Evolutionary conservation across 2,888 invertebrate genomes (phyloP).

Genomic region (Aspidiotus rigidus): DNA sequence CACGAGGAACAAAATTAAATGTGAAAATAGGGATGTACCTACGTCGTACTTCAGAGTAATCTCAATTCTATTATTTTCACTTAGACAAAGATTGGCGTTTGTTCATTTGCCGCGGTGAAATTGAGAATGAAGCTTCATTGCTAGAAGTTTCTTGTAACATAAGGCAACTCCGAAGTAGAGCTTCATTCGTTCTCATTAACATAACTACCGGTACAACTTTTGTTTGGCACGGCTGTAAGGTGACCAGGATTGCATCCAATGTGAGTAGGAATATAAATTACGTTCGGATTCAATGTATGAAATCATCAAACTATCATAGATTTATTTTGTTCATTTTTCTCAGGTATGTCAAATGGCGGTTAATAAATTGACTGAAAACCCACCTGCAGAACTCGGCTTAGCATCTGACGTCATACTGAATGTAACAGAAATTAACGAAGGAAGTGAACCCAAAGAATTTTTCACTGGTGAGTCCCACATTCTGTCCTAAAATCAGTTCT

Average conservation of each 20-base stretch:
- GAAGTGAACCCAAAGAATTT: slow-evolving; percentile 62
- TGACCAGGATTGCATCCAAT: slow-evolving; percentile 19
- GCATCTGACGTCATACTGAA: slow-evolving; percentile 40
- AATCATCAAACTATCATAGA: background rate
- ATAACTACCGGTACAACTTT: slow-evolving; percentile 55
- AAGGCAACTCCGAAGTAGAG: slow-evolving; percentile 69
- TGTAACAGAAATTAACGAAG: slow-evolving; percentile 52
- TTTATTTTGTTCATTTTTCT: background rate
- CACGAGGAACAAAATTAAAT: no score
- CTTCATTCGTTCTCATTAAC: slow-evolving; percentile 64
- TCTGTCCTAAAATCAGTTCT: no score
- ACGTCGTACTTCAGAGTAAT: no score
- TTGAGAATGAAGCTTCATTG: slow-evolving; percentile 65
- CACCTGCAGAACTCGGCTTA: slow-evolving; percentile 57
- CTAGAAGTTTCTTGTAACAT: slow-evolving; percentile 69
- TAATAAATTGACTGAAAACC: slow-evolving; percentile 52
- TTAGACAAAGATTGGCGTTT: slow-evolving; percentile 48
- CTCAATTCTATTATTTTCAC: background rate
- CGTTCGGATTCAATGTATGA: background rate
- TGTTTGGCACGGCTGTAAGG: slow-evolving; percentile 66
- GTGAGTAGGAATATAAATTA: background rate
- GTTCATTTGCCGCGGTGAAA: slow-evolving; percentile 65
- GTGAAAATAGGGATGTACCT: no score
- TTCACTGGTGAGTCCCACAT: slow-evolving; percentile 45
- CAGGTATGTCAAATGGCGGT: slow-evolving; percentile 45